Conservation (phyloP, 2,888 invertebrate species). For the Acronicta aceris region DNA sequence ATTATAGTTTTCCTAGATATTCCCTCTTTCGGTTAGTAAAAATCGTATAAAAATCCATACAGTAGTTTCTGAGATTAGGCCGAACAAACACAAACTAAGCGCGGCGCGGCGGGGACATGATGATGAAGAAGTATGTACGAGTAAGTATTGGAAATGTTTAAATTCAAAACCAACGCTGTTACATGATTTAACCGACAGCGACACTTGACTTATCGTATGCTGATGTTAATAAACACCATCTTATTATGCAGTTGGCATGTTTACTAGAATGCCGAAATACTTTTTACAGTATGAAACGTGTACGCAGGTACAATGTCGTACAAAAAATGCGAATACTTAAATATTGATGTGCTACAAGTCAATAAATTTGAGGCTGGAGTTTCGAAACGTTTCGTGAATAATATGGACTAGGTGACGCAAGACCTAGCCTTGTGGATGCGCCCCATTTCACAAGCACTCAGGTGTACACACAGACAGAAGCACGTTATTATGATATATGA, state of each 20-base stretch:
- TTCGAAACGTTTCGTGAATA: slow-evolving; percentile 82
- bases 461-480: slow-evolving; percentile 22
- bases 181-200: slow-evolving; percentile 15
- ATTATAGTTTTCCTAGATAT: too few species aligned
- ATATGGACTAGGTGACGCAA: slow-evolving; percentile 80
- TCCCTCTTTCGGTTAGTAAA: too few species aligned
- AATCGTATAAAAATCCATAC: too few species aligned
- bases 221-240: slow-evolving; percentile 36
- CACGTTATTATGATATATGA: slow-evolving; percentile 8
- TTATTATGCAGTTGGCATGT: slow-evolving; percentile 50
- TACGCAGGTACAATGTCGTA: slow-evolving; percentile 44
- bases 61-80: too few species aligned
- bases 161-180: neutral
- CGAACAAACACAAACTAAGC: too few species aligned
- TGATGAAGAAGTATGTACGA: too few species aligned
- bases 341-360: slow-evolving; percentile 71
- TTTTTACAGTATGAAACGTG: slow-evolving; percentile 38
- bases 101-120: too few species aligned
- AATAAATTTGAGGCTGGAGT: slow-evolving; percentile 75
- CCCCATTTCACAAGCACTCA: slow-evolving; percentile 75
- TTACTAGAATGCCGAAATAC: slow-evolving; percentile 37
- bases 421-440: slow-evolving; percentile 80
- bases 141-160: too few species aligned
- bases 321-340: slow-evolving; percentile 70
- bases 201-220: slow-evolving; percentile 45